Base-by-base conservation (phyloP, 2,797 vertebrate species). In the Siniperca obscura region DNA sequence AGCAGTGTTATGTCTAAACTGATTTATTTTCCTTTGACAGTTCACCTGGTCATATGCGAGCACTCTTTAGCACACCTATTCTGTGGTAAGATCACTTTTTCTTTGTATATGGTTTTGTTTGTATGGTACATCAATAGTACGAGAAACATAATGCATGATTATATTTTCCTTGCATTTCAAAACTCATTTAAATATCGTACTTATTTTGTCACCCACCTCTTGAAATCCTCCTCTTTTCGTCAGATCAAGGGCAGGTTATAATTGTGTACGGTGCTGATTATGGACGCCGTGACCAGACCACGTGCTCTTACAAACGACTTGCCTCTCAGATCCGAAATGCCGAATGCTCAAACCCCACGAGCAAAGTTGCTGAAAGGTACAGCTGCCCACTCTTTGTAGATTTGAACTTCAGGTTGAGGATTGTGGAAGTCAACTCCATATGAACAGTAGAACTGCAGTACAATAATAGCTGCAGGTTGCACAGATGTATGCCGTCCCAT, bases 271-370 rank as follows among this genome's bases (percentile, higher is more conserved):
- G 70, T 4, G 88, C 88, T 0, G 16, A 79, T 34, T 92, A 86
- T 2, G 84, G 90, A 1, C 90, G 91, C 5, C 12, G 7, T 13
- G 87, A 91, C 42, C n/a, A 1, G 0, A 68, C 69, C 22, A 88
- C 59, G 0, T 91, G 91, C 12, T 73, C 74, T 1, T 79, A 48
- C 38, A 2, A n/a, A 8, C 71, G 72, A 22, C 55, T 50, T 1
- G 1, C 0, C 0, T 0, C 1, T 46, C 56, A 89, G 12, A 0
- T 80, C 12, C 1, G 44, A 4, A 75, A 86, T 0, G 19, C 62
- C 9, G 0, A 42, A 27, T 92, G 89, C 69, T 69, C 64, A 3
- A 7, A 0, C 0, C 40, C 80, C 7, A 25, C 70, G 0, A 44
- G 4, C 21, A 48, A 46, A 67, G 80, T 92, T 2, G 67, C 77